A percentile compares a stretch with the other conserved stretches of the same genome.
These are phyloP conservation scores for Halictus rubicundus DNA, from an alignment of 1,140 invertebrate genomes.

Conservation along the genomic window DNA sequence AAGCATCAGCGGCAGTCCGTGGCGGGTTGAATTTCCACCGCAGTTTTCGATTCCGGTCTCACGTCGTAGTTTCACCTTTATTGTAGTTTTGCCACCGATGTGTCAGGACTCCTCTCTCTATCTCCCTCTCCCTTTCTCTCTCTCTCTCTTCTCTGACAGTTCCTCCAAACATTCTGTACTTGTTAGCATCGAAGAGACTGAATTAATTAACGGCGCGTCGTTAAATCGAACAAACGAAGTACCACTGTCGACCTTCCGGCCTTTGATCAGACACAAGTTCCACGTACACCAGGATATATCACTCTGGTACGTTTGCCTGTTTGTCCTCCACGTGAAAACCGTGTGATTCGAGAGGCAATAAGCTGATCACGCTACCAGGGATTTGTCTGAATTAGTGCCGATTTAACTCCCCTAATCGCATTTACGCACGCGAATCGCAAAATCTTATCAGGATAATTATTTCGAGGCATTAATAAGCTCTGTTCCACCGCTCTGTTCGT, in stretches of 20 bases:
- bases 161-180: constrained; percentile 16
- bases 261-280: constrained; percentile 54
- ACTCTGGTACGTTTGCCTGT: constrained; percentile 39
- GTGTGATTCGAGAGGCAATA: constrained; percentile 44
- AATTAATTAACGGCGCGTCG: constrained; percentile 53
- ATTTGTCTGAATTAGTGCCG: constrained; percentile 41
- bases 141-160: not conserved
- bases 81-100: not conserved
- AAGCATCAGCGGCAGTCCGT: not conserved
- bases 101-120: not conserved
- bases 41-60: constrained; percentile 21
- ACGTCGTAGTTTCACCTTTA: constrained; percentile 15
- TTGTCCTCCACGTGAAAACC: constrained; percentile 17
- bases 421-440: constrained; percentile 5
- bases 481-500: not conserved
- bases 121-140: not conserved
- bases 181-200: constrained; percentile 41
- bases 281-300: constrained; percentile 29
- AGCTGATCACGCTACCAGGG: constrained; percentile 32
- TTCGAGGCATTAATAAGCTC: not conserved
- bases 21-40: not conserved
- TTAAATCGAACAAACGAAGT: constrained; percentile 62
- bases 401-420: constrained; percentile 23
- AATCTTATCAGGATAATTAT: constrained; percentile 1
- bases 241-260: constrained; percentile 47